Conservation (phyloP, 23 tunicate genomes). For the Diplosoma virens region DNA sequence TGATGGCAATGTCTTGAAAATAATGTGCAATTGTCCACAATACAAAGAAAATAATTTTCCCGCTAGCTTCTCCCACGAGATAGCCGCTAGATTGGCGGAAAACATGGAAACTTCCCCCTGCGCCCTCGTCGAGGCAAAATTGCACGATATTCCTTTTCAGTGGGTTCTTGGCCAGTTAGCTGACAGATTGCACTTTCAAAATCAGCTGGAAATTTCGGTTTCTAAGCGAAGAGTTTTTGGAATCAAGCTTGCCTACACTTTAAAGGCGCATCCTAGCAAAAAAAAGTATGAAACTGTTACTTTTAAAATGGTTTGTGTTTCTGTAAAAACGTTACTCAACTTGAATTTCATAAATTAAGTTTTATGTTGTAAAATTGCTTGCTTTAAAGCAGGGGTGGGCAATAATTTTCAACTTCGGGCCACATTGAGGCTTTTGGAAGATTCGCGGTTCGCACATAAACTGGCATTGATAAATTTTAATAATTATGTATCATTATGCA, state of each 20-base stretch:
- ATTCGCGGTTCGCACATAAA: no score
- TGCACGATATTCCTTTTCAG: conserved; percentile 10
- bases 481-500: no score
- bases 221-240: conserved; percentile 1
- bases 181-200: neutral
- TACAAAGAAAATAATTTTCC: conserved; percentile 5
- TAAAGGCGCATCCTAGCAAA: conserved; percentile 21
- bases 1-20: neutral
- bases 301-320: neutral
- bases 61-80: neutral
- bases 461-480: no score
- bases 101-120: conserved; percentile 8
- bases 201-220: conserved; percentile 2
- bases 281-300: conserved; percentile 35
- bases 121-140: neutral
- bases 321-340: no score
- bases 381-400: no score
- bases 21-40: conserved; percentile 10
- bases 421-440: no score
- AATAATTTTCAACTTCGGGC: no score
- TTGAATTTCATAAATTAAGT: no score
- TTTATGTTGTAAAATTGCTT: no score
- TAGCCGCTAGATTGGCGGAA: conserved; percentile 7
- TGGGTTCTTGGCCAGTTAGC: conserved; percentile 39
- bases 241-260: neutral